Conservation (phyloP, 1,140 invertebrate genomes). For the Aricia agestis region DNA sequence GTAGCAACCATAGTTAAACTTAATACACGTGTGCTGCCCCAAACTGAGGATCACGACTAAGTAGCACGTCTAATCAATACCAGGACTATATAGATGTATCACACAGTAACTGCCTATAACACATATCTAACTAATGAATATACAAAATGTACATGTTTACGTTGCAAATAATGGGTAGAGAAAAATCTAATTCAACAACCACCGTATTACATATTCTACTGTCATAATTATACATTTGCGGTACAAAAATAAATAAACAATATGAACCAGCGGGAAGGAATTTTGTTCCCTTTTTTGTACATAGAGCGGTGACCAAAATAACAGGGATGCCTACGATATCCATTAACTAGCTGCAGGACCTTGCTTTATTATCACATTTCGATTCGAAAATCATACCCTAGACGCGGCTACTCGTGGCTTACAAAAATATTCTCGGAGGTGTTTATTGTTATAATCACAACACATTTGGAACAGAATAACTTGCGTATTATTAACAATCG, state of each 20-base stretch:
- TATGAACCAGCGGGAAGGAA: slow-evolving; percentile 7
- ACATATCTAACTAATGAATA: slow-evolving; percentile 39
- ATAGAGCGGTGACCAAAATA: slow-evolving; percentile 17
- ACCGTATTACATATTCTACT: slow-evolving; percentile 15
- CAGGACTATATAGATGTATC: slow-evolving; percentile 23
- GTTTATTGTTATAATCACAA: slow-evolving; percentile 28
- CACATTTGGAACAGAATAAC: slow-evolving; percentile 28
- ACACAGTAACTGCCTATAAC: slow-evolving; percentile 44
- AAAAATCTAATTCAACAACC: slow-evolving; percentile 13
- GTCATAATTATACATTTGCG: slow-evolving; percentile 17
- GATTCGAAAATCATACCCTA: not conserved
- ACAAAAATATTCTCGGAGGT: slow-evolving; percentile 1
- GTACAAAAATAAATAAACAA: slow-evolving; percentile 19
- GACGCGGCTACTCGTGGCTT: not conserved
- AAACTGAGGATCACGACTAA: slow-evolving; percentile 2
- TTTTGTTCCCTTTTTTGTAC: slow-evolving; percentile 41
- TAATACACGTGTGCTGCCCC: not conserved
- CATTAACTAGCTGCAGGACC: slow-evolving; percentile 17
- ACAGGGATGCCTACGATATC: not conserved
- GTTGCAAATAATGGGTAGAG: slow-evolving; percentile 19
- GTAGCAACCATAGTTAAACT: not conserved
- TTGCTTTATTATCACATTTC: slow-evolving; percentile 18
- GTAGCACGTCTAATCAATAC: slow-evolving; percentile 10
- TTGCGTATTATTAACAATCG: slow-evolving; percentile 28
- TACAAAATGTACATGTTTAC: slow-evolving; percentile 37